phyloP scores from a whole-genome alignment of 2,113 vertebrate genomes.

The Synodontis membranacea region DNA sequence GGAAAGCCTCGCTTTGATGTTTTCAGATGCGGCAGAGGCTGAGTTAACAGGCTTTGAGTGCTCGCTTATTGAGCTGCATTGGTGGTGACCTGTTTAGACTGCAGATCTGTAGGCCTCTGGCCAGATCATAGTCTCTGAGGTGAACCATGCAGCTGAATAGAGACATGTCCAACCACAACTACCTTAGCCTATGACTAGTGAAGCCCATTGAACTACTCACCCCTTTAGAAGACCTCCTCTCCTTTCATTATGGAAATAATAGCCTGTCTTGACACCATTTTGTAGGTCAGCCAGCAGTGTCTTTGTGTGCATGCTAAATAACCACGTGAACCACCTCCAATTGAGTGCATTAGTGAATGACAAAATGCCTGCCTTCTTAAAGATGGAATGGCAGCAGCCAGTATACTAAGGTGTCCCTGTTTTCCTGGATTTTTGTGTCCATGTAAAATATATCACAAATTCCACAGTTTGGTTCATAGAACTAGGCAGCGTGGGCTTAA shows the following conservation, averaged over 20 bases:
- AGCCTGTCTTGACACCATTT: slow-evolving; percentile 76
- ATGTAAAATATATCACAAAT: slow-evolving; percentile 91
- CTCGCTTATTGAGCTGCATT: slow-evolving; percentile 54
- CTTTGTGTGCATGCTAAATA: slow-evolving; percentile 68
- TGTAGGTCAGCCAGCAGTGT: slow-evolving; percentile 74
- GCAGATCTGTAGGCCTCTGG: slow-evolving; percentile 59
- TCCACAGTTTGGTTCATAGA: slow-evolving; percentile 84
- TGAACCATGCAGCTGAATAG: slow-evolving; percentile 65
- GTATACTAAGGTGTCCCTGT: slow-evolving; percentile 95
- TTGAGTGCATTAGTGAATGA: slow-evolving; percentile 63
- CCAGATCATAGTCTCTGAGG: slow-evolving; percentile 66
- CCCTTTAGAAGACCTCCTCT: slow-evolving; percentile 74
- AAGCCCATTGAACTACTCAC: slow-evolving; percentile 71
- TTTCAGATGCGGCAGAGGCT: slow-evolving; percentile 48
- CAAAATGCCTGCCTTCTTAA: slow-evolving; percentile 61
- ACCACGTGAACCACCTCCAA: slow-evolving; percentile 69
- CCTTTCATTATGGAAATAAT: slow-evolving; percentile 74
- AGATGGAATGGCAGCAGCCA: slow-evolving; percentile 77
- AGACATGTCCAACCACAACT: slow-evolving; percentile 71
- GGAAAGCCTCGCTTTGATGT: slow-evolving; percentile 56
- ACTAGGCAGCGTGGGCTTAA: slow-evolving; percentile 82
- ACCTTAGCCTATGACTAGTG: slow-evolving; percentile 55
- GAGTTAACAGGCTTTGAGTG: slow-evolving; percentile 59
- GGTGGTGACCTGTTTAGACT: slow-evolving; percentile 54
- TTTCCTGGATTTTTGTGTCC: slow-evolving; percentile 81